Percentiles rank a stretch among this genome's conserved stretches.
phyloP scores from a whole-genome alignment of 2,113 vertebrate species.

The Megaleporinus macrocephalus region DNA sequence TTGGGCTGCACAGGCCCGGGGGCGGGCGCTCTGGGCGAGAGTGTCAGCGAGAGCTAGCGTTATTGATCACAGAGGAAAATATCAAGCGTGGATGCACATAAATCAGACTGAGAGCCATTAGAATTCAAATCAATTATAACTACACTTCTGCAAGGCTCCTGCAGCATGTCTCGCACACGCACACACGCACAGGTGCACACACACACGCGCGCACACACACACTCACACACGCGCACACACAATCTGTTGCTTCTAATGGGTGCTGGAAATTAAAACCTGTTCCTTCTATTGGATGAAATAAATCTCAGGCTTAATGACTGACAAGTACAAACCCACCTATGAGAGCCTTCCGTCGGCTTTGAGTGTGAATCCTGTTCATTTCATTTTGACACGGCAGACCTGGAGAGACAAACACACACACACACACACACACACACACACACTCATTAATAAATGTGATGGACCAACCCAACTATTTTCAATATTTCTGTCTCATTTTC shows the following conservation, averaged over 20 bases:
- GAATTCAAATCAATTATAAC: constrained; percentile 53
- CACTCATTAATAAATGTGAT: not conserved
- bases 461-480: not conserved
- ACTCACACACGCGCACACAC: not conserved
- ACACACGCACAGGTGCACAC: not conserved
- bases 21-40: constrained; percentile 36
- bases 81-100: constrained; percentile 50
- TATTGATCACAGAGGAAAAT: constrained; percentile 44
- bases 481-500: not conserved
- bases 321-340: constrained; percentile 83
- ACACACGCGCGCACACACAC: not conserved
- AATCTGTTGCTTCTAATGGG: constrained; percentile 27
- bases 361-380: constrained; percentile 93
- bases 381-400: constrained; percentile 95
- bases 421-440: constrained; percentile 27
- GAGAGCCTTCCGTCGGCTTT: constrained; percentile 89
- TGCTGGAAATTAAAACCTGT: constrained; percentile 17
- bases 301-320: constrained; percentile 37
- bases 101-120: constrained; percentile 47
- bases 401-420: constrained; percentile 66
- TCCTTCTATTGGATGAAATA: constrained; percentile 17
- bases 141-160: constrained; percentile 5
- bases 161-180: not conserved
- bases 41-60: constrained; percentile 50
- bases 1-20: constrained; percentile 42